Base-by-base conservation (phyloP, 2,113 vertebrate genomes). In the Mobula hypostoma region DNA sequence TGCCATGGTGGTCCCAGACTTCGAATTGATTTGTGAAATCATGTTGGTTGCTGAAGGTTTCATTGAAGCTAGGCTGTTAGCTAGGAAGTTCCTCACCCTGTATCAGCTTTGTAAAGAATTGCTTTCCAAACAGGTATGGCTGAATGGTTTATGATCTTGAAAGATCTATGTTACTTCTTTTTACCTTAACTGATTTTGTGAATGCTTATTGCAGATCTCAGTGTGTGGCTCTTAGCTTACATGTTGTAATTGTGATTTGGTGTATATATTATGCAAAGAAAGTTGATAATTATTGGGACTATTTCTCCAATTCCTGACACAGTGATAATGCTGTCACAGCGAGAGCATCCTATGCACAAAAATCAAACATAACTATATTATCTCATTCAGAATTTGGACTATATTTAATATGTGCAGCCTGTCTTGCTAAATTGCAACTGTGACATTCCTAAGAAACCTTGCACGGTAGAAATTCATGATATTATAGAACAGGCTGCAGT, bases 11-110 rank as follows among this genome's bases (percentile, higher is more conserved):
- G 98, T 99, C 94, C 99, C 99, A 2, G 98, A 99, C 96, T 99
- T 99, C 29, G 98, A 99, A 95, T 95, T 99, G 94, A 99, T 99
- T 95, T 99, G 99, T 97, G 99, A 99, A 95, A 99, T 99, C 79
- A 99, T 99, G 99, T 94, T 99, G 96, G 98, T 99, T 95, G 98
- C 99, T 0, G 98, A 99, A 96, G 99, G 99, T 56, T 99, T 99
- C 96, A 95, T 98, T 0, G 96, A 97, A 85, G 98, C 99, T n/a
- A 96, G 98, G 0, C 94, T 96, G 0, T 95, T 99, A 48, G 98
- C 98, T 19, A 97, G 97, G 95, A 99, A 99, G 94, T 99, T 99
- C 94, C 99, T 99, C 95, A 98, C 98, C 0, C 98, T 99, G 72
- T 99, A 99, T 95, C 97, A 96, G 0, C 95, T 99, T 95, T 99